phyloP scores from a whole-genome alignment of 2,888 invertebrate genomes.

The Morpho deidamia region DNA sequence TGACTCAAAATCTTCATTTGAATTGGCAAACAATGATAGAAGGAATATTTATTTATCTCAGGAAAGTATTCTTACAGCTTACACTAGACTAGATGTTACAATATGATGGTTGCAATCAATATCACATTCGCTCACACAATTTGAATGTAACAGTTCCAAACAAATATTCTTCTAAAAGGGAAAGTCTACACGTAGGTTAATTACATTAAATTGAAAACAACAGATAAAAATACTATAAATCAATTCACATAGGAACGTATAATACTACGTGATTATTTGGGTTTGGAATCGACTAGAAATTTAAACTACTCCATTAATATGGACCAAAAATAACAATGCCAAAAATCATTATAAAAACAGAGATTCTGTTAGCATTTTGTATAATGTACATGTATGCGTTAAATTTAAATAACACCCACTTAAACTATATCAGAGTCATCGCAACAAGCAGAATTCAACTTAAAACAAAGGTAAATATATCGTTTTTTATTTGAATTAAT shows the following conservation, averaged over 20 bases:
- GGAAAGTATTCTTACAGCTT: conserved; percentile 45
- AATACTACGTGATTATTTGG: conserved; percentile 59
- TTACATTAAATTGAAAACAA: conserved; percentile 36
- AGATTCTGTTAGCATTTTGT: conserved; percentile 44
- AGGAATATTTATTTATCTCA: conserved; percentile 25
- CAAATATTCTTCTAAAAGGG: conserved; percentile 49
- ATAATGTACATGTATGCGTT: conserved; percentile 30
- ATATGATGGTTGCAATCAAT: conserved; percentile 44
- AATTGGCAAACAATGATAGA: conserved; percentile 51
- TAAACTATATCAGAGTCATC: conserved; percentile 61
- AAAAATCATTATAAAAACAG: conserved; percentile 33
- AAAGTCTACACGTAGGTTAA: conserved; percentile 48
- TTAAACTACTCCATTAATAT: conserved; percentile 35
- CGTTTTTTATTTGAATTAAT: conserved; percentile 56
- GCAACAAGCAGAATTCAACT: conserved; percentile 72
- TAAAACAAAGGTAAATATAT: conserved; percentile 73
- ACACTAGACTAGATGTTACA: conserved; percentile 53
- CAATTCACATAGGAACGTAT: conserved; percentile 61
- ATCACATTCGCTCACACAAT: conserved; percentile 63
- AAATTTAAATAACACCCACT: conserved; percentile 32
- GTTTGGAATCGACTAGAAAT: conserved; percentile 67
- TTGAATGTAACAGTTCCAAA: conserved; percentile 44
- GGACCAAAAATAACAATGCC: conserved; percentile 40
- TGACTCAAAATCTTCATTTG: conserved; percentile 60
- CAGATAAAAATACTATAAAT: conserved; percentile 32